These are phyloP conservation scores for Netelia inedita DNA, from an alignment of 2,888 invertebrate genomes.

Conservation along the genomic window DNA sequence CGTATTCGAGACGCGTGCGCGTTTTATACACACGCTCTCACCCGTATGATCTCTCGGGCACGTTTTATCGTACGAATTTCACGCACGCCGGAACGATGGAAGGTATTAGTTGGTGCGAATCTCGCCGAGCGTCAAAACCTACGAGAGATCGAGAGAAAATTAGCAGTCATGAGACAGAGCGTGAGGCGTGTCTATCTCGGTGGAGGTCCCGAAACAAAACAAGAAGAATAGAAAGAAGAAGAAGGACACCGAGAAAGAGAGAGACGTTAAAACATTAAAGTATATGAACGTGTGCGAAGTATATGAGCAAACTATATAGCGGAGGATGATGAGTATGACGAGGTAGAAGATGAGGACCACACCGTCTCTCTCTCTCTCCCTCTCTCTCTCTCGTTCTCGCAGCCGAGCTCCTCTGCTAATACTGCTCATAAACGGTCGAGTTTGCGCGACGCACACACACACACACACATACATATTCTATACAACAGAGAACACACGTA, in stretches of 20 bases:
- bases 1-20: conserved; percentile 11
- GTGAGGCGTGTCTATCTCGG: conserved; percentile 19
- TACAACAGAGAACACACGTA: not conserved
- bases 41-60: not conserved
- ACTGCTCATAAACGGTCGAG: conserved; percentile 45
- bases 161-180: conserved; percentile 43
- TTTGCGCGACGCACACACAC: conserved; percentile 23
- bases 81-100: not conserved
- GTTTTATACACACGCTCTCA: not conserved
- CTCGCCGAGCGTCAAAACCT: conserved; percentile 2
- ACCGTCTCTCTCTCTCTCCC: conserved; percentile 33
- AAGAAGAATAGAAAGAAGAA: conserved; percentile 21
- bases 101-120: not conserved
- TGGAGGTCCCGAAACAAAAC: conserved; percentile 4
- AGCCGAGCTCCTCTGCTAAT: conserved; percentile 39
- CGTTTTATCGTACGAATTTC: not conserved
- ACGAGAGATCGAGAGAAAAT: conserved; percentile 34
- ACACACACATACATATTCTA: conserved; percentile 1
- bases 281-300: conserved; percentile 3
- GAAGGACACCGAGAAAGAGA: conserved; percentile 15
- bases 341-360: conserved; percentile 33
- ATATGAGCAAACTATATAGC: conserved; percentile 18
- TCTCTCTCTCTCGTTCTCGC: conserved; percentile 29
- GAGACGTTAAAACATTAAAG: conserved; percentile 34
- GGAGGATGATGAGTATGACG: conserved; percentile 47